phyloP scores from a whole-genome alignment of 2,888 invertebrate genomes.

The Orchesella flavescens region DNA sequence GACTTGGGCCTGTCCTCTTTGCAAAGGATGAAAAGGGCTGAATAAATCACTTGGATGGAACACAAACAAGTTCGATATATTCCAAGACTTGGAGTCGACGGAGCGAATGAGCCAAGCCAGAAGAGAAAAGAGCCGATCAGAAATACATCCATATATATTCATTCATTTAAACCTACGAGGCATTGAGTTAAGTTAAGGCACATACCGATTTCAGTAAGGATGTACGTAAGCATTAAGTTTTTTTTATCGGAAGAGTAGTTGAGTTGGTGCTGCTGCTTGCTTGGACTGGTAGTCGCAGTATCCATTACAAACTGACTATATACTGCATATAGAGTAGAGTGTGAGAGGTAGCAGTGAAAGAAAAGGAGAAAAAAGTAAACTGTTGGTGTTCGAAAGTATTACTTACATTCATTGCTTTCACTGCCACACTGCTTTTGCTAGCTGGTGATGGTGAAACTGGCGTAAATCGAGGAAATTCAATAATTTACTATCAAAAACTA shows the following conservation, averaged over 20 bases:
- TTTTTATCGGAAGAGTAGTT: background rate
- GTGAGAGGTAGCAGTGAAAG: background rate
- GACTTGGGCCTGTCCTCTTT: conserved; percentile 61
- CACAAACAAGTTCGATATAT: conserved; percentile 67
- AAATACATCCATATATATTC: conserved; percentile 31
- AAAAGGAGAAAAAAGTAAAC: conserved; percentile 40
- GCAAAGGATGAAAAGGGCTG: conserved; percentile 64
- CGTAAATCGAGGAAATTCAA: conserved; percentile 70
- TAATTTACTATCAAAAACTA: conserved; percentile 69
- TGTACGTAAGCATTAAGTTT: background rate
- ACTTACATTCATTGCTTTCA: conserved; percentile 41
- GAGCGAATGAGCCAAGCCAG: conserved; percentile 9
- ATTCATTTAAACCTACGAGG: background rate
- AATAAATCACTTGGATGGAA: conserved; percentile 70
- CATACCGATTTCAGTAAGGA: too few species aligned
- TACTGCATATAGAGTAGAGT: background rate
- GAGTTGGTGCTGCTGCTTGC: too few species aligned
- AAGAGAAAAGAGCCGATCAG: conserved; percentile 42
- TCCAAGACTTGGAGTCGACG: conserved; percentile 16
- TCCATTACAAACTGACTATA: background rate
- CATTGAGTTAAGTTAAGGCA: background rate
- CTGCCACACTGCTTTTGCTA: conserved; percentile 34
- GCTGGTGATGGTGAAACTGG: conserved; percentile 49
- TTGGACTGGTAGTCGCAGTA: background rate
- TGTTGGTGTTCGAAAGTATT: conserved; percentile 4